phyloP scores from a whole-genome alignment of 2,888 invertebrate species.

The Drosophila putrida region DNA sequence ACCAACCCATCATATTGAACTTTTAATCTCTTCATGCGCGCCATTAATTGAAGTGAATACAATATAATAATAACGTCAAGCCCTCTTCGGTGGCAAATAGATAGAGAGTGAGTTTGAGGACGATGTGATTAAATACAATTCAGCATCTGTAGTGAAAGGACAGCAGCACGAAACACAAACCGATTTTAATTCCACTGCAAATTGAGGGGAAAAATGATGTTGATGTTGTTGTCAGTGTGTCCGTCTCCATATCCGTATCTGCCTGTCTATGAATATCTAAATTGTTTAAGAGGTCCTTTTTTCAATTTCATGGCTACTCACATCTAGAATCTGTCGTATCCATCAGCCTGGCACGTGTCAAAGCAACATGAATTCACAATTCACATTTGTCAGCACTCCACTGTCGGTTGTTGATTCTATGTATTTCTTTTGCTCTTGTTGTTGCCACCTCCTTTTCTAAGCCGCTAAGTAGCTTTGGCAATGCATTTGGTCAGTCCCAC shows the following conservation, averaged over 20 bases:
- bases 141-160: constrained; percentile 7
- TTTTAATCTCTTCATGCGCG: constrained; percentile 39
- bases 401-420: constrained; percentile 21
- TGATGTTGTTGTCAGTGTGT: not conserved
- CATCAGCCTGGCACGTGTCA: constrained; percentile 62
- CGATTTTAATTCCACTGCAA: constrained; percentile 3
- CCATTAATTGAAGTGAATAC: constrained; percentile 34
- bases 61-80: constrained; percentile 28
- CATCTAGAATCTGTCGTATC: not conserved
- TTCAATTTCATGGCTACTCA: constrained; percentile 2
- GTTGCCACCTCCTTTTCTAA: constrained; percentile 23
- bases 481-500: constrained; percentile 32
- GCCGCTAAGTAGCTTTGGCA: constrained; percentile 62
- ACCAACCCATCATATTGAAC: constrained; percentile 12
- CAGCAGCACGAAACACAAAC: constrained; percentile 5
- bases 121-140: constrained; percentile 17
- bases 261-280: constrained; percentile 3
- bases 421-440: not conserved
- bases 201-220: not conserved
- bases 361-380: constrained; percentile 74
- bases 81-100: constrained; percentile 3
- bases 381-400: constrained; percentile 61
- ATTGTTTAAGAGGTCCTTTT: not conserved
- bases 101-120: constrained; percentile 5
- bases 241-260: not conserved